Evolutionary conservation across 2,888 invertebrate genomes (phyloP), one percentile per base, ranked within the genome.

Genomic region (Beris chalybata): DNA sequence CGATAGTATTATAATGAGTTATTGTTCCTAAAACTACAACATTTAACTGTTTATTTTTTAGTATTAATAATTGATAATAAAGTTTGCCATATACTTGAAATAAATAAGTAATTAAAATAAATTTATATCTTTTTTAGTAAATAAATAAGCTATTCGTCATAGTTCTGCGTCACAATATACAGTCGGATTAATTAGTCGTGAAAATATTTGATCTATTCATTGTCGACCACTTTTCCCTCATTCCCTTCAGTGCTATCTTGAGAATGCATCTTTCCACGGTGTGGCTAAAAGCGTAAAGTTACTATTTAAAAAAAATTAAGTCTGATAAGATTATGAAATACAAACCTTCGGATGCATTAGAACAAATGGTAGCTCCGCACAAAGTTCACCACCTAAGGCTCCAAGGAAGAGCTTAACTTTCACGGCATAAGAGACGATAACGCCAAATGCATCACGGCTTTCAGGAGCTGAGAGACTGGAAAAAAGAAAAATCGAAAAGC

Each of bases 341-440:
- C 55, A 71, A 76, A 90, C 90, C 86, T 93, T 93, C 53, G 93
- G 92, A 78, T 94, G 93, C 89, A 95, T 95, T 71, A 95, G 83
- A 71, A 95, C 91, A 82, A 95, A 93, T 50, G 95, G 95, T 76
- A 95, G 82, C 81, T 95, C 95, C 4, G 96, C 95, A 32, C 91
- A 87, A 55, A 97, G 82, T 82, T 97, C 96, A 5, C 97, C 96
- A 68, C 93, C 94, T 71, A 97, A 84, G 56, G 96, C 94, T 22
- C 94, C 96, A 71, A 97, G 85, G 80, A 94, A 95, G 59, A 97
- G 85, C 82, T 96, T 95, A 61, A 96, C 94, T 83, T 96, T 97
- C 47, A 93, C 93, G 66, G 92, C 92, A 84, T 97, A 97, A 48
- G 95, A 95, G 11, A 97, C 95, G 72, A 97, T 90, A 74, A 97